A percentile compares a stretch with the other conserved stretches of the same genome.
phyloP scores from a whole-genome alignment of 92 coral and sea anemone genomes.

The Phenganax stokvisi region DNA sequence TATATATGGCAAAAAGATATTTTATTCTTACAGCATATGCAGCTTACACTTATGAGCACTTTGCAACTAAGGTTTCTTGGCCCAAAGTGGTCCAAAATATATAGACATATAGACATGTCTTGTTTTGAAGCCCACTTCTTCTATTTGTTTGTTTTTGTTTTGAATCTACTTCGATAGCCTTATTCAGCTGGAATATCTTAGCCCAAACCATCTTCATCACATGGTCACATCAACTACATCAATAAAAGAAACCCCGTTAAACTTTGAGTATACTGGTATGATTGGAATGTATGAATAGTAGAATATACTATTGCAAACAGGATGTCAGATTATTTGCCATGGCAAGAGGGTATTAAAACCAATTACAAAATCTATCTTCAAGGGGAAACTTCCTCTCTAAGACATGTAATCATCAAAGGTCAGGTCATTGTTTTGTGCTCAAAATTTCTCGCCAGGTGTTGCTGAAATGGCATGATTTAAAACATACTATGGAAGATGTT shows the following conservation, averaged over 20 bases:
- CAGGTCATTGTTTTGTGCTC: conserved; percentile 20
- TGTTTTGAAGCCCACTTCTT: neutral
- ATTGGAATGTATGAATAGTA: no score
- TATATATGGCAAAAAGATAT: no score
- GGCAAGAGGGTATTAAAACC: conserved; percentile 6
- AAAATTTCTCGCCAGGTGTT: conserved; percentile 8
- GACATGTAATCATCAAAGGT: conserved; percentile 21
- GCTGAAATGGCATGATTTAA: conserved; percentile 16
- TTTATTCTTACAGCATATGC: no score
- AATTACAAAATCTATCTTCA: conserved; percentile 15
- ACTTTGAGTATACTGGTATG: neutral
- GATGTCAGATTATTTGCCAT: conserved; percentile 10
- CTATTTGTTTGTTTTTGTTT: neutral
- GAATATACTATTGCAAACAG: neutral
- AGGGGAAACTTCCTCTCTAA: conserved; percentile 22
- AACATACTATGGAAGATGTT: neutral
- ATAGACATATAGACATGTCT: neutral
- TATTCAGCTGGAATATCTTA: neutral
- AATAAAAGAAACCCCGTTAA: neutral
- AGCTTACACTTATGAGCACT: no score
- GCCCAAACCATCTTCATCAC: neutral
- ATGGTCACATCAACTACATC: neutral
- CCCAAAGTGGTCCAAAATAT: conserved; percentile 5
- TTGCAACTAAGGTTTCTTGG: no score
- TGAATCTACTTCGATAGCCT: conserved; percentile 2